Percentiles rank a stretch among this genome's conserved stretches.
phyloP scores from a whole-genome alignment of 2,797 vertebrate species.

The Molossus molossus region DNA sequence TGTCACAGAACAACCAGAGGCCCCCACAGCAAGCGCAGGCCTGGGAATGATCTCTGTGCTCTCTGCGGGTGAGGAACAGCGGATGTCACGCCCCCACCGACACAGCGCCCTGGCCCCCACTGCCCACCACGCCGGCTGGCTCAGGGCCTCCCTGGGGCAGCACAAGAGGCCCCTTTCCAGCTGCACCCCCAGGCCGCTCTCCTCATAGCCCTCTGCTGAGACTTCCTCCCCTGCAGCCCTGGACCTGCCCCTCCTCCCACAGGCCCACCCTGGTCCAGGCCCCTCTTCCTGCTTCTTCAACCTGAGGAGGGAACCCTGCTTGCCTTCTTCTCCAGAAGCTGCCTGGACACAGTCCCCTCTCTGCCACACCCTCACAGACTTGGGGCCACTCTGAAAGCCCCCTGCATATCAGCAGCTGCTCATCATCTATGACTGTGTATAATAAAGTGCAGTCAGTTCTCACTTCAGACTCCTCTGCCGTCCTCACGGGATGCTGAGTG shows the following conservation, averaged over 20 bases:
- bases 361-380: neutral
- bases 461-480: neutral
- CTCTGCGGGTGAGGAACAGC: neutral
- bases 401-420: neutral
- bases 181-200: neutral
- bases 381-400: accelerated
- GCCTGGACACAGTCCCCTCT: neutral
- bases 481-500: neutral
- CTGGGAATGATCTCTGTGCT: neutral
- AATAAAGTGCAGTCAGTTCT: neutral
- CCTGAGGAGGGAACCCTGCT: neutral
- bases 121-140: neutral
- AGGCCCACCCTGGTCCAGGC: neutral
- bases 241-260: neutral
- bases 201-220: neutral
- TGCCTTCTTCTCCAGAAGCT: neutral
- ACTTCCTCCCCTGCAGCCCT: neutral
- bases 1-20: constrained; percentile 41
- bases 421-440: accelerated
- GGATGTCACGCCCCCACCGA: accelerated
- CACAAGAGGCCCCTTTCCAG: neutral
- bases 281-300: neutral
- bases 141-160: neutral
- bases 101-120: neutral
- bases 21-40: neutral